Conservation (phyloP, 1,140 invertebrate genomes). For the Microvelia longipes region DNA sequence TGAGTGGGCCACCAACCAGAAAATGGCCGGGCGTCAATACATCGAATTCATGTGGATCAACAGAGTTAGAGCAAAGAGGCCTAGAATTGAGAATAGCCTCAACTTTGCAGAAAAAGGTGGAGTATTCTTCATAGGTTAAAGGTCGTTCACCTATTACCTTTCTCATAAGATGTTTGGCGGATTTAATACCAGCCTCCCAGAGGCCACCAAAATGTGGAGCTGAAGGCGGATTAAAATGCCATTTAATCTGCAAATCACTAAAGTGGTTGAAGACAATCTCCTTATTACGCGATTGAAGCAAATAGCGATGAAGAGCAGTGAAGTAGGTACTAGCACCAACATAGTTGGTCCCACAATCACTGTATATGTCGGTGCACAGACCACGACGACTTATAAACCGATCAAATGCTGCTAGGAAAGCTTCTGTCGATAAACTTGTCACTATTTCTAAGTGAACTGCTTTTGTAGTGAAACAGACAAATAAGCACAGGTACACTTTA, state of each 20-base stretch:
- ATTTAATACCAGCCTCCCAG: too few relatives aligned
- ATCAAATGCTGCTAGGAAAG: constrained; percentile 24
- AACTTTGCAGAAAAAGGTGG: constrained; percentile 15
- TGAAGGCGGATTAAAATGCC: constrained; percentile 31
- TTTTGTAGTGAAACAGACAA: constrained; percentile 26
- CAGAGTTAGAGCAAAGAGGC: constrained; percentile 16
- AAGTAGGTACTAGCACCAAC: constrained; percentile 23
- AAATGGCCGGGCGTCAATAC: constrained; percentile 22
- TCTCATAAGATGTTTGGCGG: too few relatives aligned
- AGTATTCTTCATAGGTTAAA: constrained; percentile 19
- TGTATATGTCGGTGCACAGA: constrained; percentile 19
- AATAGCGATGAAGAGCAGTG: constrained; percentile 1
- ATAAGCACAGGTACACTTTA: constrained; percentile 27
- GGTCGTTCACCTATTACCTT: constrained; percentile 28
- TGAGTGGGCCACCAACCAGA: constrained; percentile 18
- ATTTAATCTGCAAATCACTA: too few relatives aligned
- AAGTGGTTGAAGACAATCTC: too few relatives aligned
- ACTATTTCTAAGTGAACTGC: constrained; percentile 28
- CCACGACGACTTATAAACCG: constrained; percentile 25
- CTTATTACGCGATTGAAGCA: too few relatives aligned
- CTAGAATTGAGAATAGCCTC: constrained; percentile 21
- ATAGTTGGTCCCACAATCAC: constrained; percentile 29
- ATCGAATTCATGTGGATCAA: constrained; percentile 19
- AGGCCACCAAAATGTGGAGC: constrained; percentile 31
- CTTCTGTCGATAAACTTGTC: constrained; percentile 21